Conservation (phyloP, 2,888 invertebrate species). For the Nematopogon swammerdamellus region DNA sequence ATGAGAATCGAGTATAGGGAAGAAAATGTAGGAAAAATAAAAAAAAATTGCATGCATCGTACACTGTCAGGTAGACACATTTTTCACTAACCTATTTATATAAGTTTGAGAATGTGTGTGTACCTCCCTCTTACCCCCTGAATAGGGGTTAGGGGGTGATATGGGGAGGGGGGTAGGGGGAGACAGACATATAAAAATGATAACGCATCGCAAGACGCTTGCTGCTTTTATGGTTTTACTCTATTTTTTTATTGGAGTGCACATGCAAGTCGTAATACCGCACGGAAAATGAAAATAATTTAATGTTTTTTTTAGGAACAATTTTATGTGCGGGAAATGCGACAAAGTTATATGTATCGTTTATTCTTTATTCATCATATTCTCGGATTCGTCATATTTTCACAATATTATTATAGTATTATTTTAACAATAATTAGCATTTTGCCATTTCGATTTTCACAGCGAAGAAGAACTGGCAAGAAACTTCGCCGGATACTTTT, state of each 20-base stretch:
- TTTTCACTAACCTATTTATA: slow-evolving; percentile 57
- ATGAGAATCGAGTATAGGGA: slow-evolving; percentile 56
- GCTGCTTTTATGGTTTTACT: slow-evolving; percentile 55
- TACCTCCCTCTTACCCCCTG: slow-evolving; percentile 1
- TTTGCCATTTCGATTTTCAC: no score
- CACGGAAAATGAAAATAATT: slow-evolving; percentile 11
- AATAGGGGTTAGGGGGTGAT: slow-evolving; percentile 29
- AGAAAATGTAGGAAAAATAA: slow-evolving; percentile 52
- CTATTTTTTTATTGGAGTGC: slow-evolving; percentile 42
- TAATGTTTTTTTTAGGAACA: no score
- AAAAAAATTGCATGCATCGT: slow-evolving; percentile 52
- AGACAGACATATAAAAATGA: slow-evolving; percentile 49
- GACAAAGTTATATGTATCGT: no score
- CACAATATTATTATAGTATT: no score
- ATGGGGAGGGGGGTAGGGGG: slow-evolving; percentile 8
- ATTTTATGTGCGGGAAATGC: no score
- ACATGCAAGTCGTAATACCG: slow-evolving; percentile 16
- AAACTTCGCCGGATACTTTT: no score
- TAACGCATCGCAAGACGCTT: slow-evolving; percentile 57
- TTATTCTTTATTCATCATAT: no score
- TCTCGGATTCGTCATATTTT: no score
- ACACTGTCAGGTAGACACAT: slow-evolving; percentile 58
- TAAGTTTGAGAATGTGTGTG: slow-evolving; percentile 32
- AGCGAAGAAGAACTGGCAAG: no score
- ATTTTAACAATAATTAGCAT: no score